These are phyloP conservation scores for Cheirogaleus medius DNA, from an alignment of 2,113 vertebrate species.

Conservation along the genomic window DNA sequence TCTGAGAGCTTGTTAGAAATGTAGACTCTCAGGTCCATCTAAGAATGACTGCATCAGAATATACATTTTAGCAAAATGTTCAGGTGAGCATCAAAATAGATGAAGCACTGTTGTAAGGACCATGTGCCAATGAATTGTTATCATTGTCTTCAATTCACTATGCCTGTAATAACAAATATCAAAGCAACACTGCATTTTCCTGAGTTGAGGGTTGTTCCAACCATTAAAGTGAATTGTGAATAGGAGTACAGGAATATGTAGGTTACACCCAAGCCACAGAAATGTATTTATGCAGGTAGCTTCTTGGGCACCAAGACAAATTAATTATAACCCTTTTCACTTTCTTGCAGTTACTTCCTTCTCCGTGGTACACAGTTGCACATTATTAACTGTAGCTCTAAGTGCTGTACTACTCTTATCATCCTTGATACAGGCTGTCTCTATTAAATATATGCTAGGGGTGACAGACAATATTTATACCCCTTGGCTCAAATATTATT, in stretches of 20 bases:
- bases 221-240: background rate
- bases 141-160: background rate
- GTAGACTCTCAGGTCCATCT: background rate
- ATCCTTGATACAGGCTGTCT: conserved; percentile 28
- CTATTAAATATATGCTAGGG: conserved; percentile 59
- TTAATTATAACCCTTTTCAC: conserved; percentile 27
- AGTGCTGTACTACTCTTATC: background rate
- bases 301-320: background rate
- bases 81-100: background rate
- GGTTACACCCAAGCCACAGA: background rate
- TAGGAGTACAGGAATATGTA: background rate
- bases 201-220: background rate
- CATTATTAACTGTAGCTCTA: conserved; percentile 20
- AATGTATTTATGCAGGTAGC: background rate
- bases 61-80: background rate
- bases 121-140: background rate
- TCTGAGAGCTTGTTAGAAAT: background rate
- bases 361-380: background rate
- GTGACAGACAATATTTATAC: conserved; percentile 64
- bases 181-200: background rate
- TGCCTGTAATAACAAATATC: background rate
- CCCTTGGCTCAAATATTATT: conserved; percentile 58
- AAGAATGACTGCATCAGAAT: background rate
- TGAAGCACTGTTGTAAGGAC: background rate
- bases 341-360: conserved; percentile 9